Evolutionary conservation across 2,797 vertebrate species (phyloP), one percentile per base, ranked within the genome.

Genomic region (Diglossa cyanea): DNA sequence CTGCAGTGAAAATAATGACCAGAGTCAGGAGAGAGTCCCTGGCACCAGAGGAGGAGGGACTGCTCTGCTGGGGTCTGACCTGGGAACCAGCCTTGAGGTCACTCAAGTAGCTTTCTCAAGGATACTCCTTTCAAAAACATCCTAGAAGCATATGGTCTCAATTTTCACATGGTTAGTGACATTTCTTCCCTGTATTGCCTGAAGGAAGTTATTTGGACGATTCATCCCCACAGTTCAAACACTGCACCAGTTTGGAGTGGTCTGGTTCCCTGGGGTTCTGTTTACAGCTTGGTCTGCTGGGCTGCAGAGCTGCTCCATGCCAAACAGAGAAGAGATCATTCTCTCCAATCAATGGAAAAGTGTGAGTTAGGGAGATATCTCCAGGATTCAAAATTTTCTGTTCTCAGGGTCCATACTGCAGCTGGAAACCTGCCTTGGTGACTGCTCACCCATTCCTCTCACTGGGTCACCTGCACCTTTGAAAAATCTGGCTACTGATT

Each of bases 271-370:
- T 54, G n/a, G 39, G 65, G 76, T 37, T 54, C 21, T 63, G 9
- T 87, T 90, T 91, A 37, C 84, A 71, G 55, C 63, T 81, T 55
- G n/a, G 28, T 37, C 35, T 86, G 42, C 61, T 70, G 30, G 61
- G 37, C 37, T 2, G 1, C 1, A 0, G 71, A 91, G 45, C 67
- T 30, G 35, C 1, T 55, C 53, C 0, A 0, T n/a, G 37, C 31
- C n/a, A 71, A 55, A n/a, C 23, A 10, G 35, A 72, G 53, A 83
- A 73, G n/a, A 40, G 35, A 70, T 68, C 1, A 2, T 50, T 74
- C 42, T 70, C 31, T 40, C 17, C 1, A 4, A n/a, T 44, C 23
- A 17, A 0, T 31, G 71, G 51, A n/a, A 82, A 84, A 58, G 17
- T 57, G 0, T 63, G 55, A 60, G 26, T 45, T 77, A 63, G 19